phyloP scores from a whole-genome alignment of 2,888 invertebrate genomes.

The Drosophila infuscata region DNA sequence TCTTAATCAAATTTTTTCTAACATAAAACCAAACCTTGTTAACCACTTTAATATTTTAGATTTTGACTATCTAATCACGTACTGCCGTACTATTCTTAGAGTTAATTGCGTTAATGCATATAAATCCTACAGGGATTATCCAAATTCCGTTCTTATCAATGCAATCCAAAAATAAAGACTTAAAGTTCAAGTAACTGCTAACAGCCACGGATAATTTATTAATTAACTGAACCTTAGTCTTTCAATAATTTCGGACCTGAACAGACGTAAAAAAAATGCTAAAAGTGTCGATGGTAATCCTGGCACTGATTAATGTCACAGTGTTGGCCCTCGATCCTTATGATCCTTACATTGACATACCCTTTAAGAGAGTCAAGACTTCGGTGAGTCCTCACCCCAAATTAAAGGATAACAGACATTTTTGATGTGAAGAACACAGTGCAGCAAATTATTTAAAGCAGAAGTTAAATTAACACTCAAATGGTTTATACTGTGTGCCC shows the following conservation, averaged over 20 bases:
- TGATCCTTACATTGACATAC: constrained; percentile 73
- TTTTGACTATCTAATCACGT: neutral
- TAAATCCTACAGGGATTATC: constrained; percentile 47
- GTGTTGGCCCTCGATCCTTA: constrained; percentile 25
- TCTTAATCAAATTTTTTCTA: no score
- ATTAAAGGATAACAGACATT: neutral
- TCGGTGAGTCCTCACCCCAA: constrained; percentile 48
- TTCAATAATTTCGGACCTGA: neutral
- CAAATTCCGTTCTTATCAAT: constrained; percentile 27
- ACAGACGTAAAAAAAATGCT: constrained; percentile 28
- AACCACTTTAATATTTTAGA: no score
- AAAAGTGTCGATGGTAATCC: constrained; percentile 28
- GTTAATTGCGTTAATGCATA: neutral
- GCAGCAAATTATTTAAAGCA: no score
- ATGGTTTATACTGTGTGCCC: neutral
- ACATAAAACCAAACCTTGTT: neutral
- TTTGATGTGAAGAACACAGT: no score
- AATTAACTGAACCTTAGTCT: constrained; percentile 39
- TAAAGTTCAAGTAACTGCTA: constrained; percentile 18
- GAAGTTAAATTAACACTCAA: neutral
- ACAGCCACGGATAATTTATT: neutral
- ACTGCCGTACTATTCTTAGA: neutral
- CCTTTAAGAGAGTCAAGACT: constrained; percentile 66
- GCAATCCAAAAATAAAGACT: constrained; percentile 1
- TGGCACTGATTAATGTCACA: constrained; percentile 25